Base-by-base conservation (phyloP, 2,888 invertebrate genomes). In the Dynastes hyllus region DNA sequence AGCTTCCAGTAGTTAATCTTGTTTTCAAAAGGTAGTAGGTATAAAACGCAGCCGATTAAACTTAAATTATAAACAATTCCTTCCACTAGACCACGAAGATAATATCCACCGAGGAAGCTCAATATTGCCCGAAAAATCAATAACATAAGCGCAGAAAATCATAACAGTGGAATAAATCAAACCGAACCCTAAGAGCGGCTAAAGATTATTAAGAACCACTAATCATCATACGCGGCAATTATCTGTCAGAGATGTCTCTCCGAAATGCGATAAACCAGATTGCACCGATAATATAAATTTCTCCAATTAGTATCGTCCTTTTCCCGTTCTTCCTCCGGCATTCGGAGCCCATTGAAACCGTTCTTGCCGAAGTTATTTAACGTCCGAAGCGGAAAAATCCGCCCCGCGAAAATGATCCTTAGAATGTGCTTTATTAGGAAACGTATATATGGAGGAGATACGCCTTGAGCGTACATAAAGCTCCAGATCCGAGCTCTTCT, bases 231-330 rank as follows among this genome's bases (percentile, higher is more conserved):
- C 51, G 29, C 8, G 22, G 29, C 69, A 53, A 70, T 70, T 70
- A 70, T 70, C 69, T 70, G 69, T 70, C 69, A 70, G 69, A 53
- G 29, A 51, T 29, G 50, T 53, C 53, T 16, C 53, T n/a, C 53
- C 53, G 53, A 53, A 53, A 53, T 53, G 51, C 69, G 51, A 70
- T 70, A 70, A 70, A 70, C 69, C 51, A 29, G 53, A 70, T 51
- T 50, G 51, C 50, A 29, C 50, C 69, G 29, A 70, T 70, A 70
- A 70, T 70, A 70, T 70, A 70, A 51, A 70, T 70, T 70, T 70
- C 69, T 51, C 69, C 69, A 70, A 69, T 53, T 51, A 70, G 50
- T 70, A 50, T 29, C 27, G 13, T n/a, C 40, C n/a, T 45, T 22
- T 67, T 45, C 69, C 11, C 32, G 29, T 27, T 6, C 65, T 11